Percentiles rank a stretch among this genome's conserved stretches.
These are phyloP conservation scores for Trachelipus rathkii DNA, from an alignment of 1,140 invertebrate species.

Conservation along the genomic window DNA sequence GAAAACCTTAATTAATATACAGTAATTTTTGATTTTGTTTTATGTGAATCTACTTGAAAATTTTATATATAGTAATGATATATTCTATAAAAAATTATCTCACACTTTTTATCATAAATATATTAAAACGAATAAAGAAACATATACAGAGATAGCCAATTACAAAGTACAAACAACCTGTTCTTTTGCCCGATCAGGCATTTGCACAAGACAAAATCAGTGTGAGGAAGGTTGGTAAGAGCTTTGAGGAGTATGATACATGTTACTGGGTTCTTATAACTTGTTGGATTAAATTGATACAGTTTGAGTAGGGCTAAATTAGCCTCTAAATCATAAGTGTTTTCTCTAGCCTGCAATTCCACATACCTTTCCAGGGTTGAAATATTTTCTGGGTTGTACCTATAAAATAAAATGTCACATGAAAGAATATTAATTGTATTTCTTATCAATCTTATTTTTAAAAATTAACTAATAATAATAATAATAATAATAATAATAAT, in stretches of 20 bases:
- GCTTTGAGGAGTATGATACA: conserved; percentile 86
- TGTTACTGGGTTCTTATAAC: conserved; percentile 68
- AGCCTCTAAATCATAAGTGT: conserved; percentile 92
- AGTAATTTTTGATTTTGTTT: too few species aligned
- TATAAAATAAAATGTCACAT: conserved; percentile 50
- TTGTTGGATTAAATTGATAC: conserved; percentile 49
- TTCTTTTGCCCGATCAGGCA: conserved; percentile 79
- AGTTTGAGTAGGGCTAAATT: conserved; percentile 78
- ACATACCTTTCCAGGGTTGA: conserved; percentile 85
- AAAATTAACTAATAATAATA: too few species aligned
- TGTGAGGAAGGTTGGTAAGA: conserved; percentile 91
- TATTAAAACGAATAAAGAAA: too few species aligned
- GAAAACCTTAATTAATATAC: too few species aligned
- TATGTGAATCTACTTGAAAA: too few species aligned
- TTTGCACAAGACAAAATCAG: conserved; percentile 94
- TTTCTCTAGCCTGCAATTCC: conserved; percentile 84
- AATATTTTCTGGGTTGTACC: conserved; percentile 92
- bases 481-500: too few species aligned
- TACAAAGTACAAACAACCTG: conserved; percentile 60
- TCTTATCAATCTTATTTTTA: too few species aligned
- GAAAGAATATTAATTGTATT: too few species aligned
- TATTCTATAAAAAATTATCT: too few species aligned
- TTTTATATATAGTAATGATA: too few species aligned
- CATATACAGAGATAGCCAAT: neutral
- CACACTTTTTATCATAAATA: too few species aligned